Evolutionary conservation across 2,797 vertebrate species (phyloP).

Genomic region (Pseudocheirus occidentalis): DNA sequence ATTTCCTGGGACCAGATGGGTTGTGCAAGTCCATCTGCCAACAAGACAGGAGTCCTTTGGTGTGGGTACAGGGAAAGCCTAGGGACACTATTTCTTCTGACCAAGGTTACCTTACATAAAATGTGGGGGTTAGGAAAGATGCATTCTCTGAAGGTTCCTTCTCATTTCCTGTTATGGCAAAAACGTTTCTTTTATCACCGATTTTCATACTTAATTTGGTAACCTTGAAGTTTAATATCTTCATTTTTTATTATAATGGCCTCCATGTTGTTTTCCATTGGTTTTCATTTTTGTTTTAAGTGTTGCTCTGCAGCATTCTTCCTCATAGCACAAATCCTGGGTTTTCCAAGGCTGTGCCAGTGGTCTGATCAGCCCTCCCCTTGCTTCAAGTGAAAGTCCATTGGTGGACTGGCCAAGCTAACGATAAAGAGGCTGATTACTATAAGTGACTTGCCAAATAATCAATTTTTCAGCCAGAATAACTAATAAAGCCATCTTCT

Average conservation of each 20-base stretch:
- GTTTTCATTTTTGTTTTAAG: neutral
- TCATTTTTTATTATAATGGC: neutral
- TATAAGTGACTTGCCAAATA: neutral
- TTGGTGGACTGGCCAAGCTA: neutral
- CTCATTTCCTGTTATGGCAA: neutral
- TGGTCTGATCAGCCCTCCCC: neutral
- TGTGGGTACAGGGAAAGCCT: neutral
- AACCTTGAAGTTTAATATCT: neutral
- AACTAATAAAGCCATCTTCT: neutral
- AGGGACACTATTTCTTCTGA: neutral
- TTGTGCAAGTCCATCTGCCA: neutral
- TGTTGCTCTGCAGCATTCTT: neutral
- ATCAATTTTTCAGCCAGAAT: neutral
- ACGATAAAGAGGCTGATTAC: neutral
- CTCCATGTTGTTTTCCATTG: neutral
- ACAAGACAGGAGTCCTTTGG: neutral
- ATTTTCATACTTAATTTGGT: neutral
- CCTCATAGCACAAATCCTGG: neutral
- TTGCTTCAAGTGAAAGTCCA: neutral
- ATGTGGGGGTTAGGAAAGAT: neutral
- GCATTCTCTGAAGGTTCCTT: neutral
- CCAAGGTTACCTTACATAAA: neutral
- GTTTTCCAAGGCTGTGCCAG: neutral
- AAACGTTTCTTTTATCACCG: neutral
- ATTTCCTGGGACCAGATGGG: neutral